Percentiles rank a stretch among this genome's conserved stretches.
These are phyloP conservation scores for Willowsia nigromaculata DNA, from an alignment of 2,888 invertebrate genomes.

Conservation along the genomic window DNA sequence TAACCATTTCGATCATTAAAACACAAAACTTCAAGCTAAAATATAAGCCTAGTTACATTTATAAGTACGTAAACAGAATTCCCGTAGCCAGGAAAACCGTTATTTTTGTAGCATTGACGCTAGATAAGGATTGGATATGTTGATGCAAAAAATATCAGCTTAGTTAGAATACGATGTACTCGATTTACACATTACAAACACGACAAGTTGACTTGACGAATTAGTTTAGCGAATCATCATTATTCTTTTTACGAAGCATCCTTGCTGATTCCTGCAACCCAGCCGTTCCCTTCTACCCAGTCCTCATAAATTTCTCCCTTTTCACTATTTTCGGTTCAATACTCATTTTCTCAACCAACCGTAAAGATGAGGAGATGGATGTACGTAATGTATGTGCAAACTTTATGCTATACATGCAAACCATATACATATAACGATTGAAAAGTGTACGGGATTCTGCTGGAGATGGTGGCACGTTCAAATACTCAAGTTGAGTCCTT, in stretches of 20 bases:
- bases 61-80: too few species aligned
- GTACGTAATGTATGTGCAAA: background rate
- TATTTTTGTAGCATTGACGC: too few species aligned
- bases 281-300: background rate
- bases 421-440: too few species aligned
- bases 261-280: background rate
- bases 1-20: too few species aligned
- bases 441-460: background rate
- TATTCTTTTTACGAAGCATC: background rate
- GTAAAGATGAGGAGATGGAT: background rate
- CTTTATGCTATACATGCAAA: background rate
- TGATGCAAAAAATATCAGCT: too few species aligned
- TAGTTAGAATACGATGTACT: too few species aligned
- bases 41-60: too few species aligned
- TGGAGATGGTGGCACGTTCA: background rate
- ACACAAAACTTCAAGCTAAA: too few species aligned
- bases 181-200: too few species aligned
- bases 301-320: conserved; percentile 7
- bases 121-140: too few species aligned
- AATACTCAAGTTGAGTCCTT: background rate
- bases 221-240: background rate
- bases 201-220: background rate
- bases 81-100: too few species aligned
- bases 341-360: conserved; percentile 43
- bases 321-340: conserved; percentile 21